Base-by-base conservation (phyloP, 2,797 vertebrate genomes). In the Alosa sapidissima region DNA sequence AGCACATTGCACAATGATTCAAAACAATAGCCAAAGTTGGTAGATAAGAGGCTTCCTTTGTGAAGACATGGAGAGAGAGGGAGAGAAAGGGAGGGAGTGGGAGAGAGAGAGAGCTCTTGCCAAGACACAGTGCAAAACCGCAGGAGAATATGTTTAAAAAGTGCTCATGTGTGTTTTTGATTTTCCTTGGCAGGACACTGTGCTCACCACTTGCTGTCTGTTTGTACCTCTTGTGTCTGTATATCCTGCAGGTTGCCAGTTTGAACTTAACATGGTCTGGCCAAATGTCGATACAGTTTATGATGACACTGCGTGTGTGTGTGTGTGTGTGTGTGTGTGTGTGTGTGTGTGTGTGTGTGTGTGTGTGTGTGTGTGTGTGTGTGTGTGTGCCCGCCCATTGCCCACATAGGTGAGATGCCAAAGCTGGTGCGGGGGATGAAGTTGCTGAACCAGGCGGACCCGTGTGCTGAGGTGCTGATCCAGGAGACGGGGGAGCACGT, bases 401-500 rank as follows among this genome's bases (percentile, higher is more conserved):
- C 82, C 54, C 72, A 65, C 9, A n/a, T 52, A 99, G 98, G 96
- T 94, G 97, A 99, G 85, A 99, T 99, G 98, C 96, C 96, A 11
- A 97, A 97, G 90, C 94, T 99, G 87, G 96, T 99, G 78, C 96
- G 87, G 87, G 98, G 98, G 54, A 98, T 99, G 98, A 98, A 96
- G 87, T 92, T 99, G 87, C 91, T 99, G 93, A 99, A 99, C 94
- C 98, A 99, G 89, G 98, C 98, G 0, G 98, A 99, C 92, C 98
- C 98, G 0, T 99, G 98, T 62, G 98, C 96, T 6, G 96, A 99
- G 86, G 94, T 99, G 88, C 93, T 99, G 89, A 98, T 99, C 89
- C 98, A 99, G 92, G 98, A 99, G 90, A 98, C 96, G 0, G 98
- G 98, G 81, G 98, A 99, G 86, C 98, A 99, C 2, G 98, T 99